A percentile compares a stretch with the other conserved stretches of the same genome.
Evolutionary conservation across 2,888 invertebrate genomes (phyloP).

Genomic region (Aleiodes testaceus): DNA sequence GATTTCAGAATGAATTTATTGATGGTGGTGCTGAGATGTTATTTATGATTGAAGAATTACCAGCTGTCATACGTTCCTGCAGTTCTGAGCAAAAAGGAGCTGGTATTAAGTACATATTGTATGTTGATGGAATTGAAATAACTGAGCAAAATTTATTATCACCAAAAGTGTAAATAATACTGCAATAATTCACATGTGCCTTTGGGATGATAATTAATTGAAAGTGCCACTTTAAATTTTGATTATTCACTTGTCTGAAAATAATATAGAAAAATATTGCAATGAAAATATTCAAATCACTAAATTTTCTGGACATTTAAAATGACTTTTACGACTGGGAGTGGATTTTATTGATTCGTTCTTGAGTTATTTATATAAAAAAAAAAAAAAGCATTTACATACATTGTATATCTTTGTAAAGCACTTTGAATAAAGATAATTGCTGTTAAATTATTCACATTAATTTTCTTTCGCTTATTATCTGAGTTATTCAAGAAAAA

Average conservation of each 20-base stretch:
- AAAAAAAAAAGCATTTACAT: not conserved
- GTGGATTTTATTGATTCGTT: not conserved
- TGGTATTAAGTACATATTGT: conserved; percentile 64
- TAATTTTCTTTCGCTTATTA: too few relatives aligned
- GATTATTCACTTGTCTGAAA: not conserved
- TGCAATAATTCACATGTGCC: conserved; percentile 19
- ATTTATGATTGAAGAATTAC: conserved; percentile 77
- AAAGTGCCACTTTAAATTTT: conserved; percentile 6
- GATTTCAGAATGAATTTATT: conserved; percentile 83
- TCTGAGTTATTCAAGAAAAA: too few relatives aligned
- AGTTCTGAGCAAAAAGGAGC: conserved; percentile 65
- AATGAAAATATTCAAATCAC: too few relatives aligned
- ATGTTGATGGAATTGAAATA: conserved; percentile 63
- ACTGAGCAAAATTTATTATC: conserved; percentile 54
- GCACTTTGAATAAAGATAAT: conserved; percentile 11
- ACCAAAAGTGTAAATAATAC: conserved; percentile 16
- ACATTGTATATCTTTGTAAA: not conserved
- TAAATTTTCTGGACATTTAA: too few relatives aligned
- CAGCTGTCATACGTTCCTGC: conserved; percentile 74
- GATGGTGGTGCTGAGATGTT: conserved; percentile 89
- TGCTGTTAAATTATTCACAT: too few relatives aligned
- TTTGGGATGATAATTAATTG: not conserved
- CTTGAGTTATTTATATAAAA: conserved; percentile 17
- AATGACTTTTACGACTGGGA: too few relatives aligned
- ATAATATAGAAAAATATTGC: too few relatives aligned